Evolutionary conservation across 2,888 invertebrate species (phyloP).

Genomic region (Agonum fuliginosum): DNA sequence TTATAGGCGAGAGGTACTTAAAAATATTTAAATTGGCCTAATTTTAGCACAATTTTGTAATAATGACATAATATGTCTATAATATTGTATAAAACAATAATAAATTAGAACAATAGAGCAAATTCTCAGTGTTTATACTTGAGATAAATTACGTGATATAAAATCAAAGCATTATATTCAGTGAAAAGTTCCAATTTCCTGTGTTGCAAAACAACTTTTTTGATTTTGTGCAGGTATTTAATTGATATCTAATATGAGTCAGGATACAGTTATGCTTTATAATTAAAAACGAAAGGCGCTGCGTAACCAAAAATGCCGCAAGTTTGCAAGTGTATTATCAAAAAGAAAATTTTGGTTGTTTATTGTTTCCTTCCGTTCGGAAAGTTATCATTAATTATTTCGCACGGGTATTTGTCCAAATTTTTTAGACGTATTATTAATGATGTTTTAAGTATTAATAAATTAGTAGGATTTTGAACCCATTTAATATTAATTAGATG

Average conservation of each 20-base stretch:
- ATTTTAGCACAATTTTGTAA: conserved; percentile 3
- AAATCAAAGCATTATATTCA: neutral
- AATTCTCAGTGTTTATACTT: neutral
- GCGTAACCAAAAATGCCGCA: neutral
- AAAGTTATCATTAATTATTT: neutral
- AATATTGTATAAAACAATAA: neutral
- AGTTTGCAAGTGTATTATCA: neutral
- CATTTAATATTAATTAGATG: too few species aligned
- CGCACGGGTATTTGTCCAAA: neutral
- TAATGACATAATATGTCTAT: neutral
- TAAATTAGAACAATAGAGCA: neutral
- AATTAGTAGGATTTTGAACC: too few species aligned
- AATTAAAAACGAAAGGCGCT: neutral
- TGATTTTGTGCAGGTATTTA: neutral
- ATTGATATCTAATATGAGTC: conserved; percentile 1
- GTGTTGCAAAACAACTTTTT: neutral
- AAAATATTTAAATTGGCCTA: too few species aligned
- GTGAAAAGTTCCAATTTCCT: conserved; percentile 13
- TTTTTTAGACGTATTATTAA: neutral
- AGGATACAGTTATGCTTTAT: conserved; percentile 5
- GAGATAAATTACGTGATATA: neutral
- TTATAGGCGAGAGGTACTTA: too few species aligned
- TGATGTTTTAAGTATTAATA: too few species aligned
- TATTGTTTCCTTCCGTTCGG: neutral
- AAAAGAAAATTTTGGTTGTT: neutral